Conservation (phyloP, 2,113 vertebrate genomes). For the Callocephalon fimbriatum region DNA sequence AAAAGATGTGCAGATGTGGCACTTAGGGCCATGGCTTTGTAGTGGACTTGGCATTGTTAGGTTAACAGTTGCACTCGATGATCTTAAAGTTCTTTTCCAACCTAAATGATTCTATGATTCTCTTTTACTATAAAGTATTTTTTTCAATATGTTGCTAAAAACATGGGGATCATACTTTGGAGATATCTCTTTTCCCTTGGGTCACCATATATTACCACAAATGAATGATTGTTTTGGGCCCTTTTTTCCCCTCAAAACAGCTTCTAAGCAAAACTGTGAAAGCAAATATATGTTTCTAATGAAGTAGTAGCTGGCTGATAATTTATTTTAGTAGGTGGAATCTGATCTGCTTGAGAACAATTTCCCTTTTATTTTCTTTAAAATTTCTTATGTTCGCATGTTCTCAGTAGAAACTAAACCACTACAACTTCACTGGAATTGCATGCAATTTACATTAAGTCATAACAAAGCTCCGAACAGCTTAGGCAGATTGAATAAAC, state of each 20-base stretch:
- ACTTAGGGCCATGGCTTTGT: neutral
- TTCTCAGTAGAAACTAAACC: neutral
- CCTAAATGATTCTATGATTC: neutral
- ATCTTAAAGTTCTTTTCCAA: neutral
- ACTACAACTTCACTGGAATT: neutral
- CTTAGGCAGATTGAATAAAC: neutral
- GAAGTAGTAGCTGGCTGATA: neutral
- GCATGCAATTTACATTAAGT: neutral
- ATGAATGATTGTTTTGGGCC: neutral
- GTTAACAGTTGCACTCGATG: neutral
- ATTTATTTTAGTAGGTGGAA: neutral
- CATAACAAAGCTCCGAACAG: neutral
- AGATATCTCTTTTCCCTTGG: neutral
- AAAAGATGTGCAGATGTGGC: fast-evolving
- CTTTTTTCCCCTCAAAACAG: neutral
- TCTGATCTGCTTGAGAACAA: neutral
- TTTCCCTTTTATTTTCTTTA: neutral
- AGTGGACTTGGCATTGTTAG: neutral
- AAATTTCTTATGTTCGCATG: neutral
- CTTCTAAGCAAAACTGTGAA: neutral
- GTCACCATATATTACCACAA: neutral
- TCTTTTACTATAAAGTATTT: neutral
- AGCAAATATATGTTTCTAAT: neutral
- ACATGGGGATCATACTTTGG: neutral
- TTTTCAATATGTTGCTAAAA: neutral